phyloP scores from a whole-genome alignment of 2,797 vertebrate species.

The Brachyrhaphis roseni region DNA sequence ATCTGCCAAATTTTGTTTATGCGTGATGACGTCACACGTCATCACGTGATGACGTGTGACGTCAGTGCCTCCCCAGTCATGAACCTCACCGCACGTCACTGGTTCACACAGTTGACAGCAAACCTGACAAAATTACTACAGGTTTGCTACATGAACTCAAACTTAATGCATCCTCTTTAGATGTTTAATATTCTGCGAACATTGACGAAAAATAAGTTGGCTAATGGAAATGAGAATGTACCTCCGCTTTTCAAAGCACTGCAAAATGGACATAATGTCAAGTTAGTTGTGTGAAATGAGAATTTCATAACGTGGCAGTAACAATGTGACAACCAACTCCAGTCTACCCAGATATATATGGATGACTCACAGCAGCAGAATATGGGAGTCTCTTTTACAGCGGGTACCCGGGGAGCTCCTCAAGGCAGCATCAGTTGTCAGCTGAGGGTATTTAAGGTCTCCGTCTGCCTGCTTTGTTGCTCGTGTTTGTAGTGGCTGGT shows the following conservation, averaged over 20 bases:
- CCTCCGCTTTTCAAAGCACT: not conserved
- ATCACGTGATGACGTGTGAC: too few species aligned
- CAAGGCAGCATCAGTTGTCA: slow-evolving; percentile 45
- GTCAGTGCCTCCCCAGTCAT: too few species aligned
- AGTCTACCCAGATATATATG: not conserved
- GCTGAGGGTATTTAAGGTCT: slow-evolving; percentile 63
- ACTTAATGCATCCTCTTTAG: not conserved
- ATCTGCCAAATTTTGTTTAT: too few species aligned
- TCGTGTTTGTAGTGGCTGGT: slow-evolving; percentile 8
- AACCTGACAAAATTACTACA: not conserved
- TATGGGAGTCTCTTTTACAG: slow-evolving; percentile 1
- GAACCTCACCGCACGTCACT: too few species aligned
- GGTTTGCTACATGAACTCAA: not conserved
- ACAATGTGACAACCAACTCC: not conserved
- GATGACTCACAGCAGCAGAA: not conserved
- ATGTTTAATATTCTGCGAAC: not conserved
- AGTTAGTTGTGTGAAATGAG: not conserved
- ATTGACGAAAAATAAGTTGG: not conserved
- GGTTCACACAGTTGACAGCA: not conserved
- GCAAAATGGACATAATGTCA: not conserved
- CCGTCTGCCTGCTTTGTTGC: slow-evolving; percentile 22
- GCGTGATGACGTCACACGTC: too few species aligned
- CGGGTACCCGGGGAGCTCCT: slow-evolving; percentile 3
- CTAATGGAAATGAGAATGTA: not conserved
- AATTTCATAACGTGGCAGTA: not conserved